phyloP scores from a whole-genome alignment of 2,797 vertebrate genomes.

The Lindbergichthys nudifrons region DNA sequence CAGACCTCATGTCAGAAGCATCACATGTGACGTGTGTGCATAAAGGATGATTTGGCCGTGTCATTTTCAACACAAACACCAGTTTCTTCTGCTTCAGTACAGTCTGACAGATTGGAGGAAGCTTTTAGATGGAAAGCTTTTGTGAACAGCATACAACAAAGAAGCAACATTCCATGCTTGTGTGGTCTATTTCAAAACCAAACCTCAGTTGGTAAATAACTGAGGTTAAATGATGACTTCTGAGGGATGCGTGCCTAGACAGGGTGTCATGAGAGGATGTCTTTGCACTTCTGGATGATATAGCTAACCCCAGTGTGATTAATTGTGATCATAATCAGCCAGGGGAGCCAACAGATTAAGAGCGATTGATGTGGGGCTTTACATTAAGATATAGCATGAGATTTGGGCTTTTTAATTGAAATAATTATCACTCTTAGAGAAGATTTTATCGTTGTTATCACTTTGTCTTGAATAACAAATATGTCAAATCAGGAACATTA shows the following conservation, averaged over 20 bases:
- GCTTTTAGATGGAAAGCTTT: constrained; percentile 14
- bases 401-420: neutral
- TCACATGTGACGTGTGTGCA: constrained; percentile 13
- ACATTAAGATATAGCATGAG: neutral
- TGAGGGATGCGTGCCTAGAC: constrained; percentile 36
- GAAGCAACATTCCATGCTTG: constrained; percentile 21
- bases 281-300: constrained; percentile 9
- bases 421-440: neutral
- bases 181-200: constrained; percentile 55
- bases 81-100: constrained; percentile 33
- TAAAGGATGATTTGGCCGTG: constrained; percentile 25
- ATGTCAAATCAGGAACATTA: no score
- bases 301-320: neutral
- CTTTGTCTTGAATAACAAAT: no score
- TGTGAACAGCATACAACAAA: neutral
- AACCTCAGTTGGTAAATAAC: constrained; percentile 38
- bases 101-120: constrained; percentile 21
- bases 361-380: neutral
- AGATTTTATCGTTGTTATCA: no score
- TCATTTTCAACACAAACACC: constrained; percentile 61
- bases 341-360: neutral
- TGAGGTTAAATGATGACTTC: constrained; percentile 37
- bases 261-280: constrained; percentile 13
- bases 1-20: constrained; percentile 35
- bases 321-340: neutral